Evolutionary conservation across 2,888 invertebrate genomes (phyloP).

Genomic region (Dioctria linearis): DNA sequence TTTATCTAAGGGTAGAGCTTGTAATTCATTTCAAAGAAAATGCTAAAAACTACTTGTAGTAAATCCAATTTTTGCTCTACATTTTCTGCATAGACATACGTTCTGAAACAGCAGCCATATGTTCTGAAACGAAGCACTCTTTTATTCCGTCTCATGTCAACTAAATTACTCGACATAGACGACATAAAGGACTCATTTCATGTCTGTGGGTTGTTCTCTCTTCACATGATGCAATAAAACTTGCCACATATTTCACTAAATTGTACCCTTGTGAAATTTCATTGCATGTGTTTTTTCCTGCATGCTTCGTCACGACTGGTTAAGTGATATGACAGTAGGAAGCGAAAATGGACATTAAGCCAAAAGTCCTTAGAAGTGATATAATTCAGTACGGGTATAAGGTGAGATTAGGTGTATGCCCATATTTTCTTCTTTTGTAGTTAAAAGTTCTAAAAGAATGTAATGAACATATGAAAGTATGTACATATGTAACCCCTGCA

Average conservation of each 20-base stretch:
- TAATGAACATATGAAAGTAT: too few species aligned
- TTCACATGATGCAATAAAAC: background rate
- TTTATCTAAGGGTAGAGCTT: background rate
- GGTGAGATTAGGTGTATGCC: too few species aligned
- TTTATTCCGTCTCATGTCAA: background rate
- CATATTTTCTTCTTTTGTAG: too few species aligned
- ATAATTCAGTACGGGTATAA: too few species aligned
- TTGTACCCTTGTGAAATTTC: background rate
- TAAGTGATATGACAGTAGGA: too few species aligned
- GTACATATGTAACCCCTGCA: too few species aligned
- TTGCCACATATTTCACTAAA: constrained; percentile 3
- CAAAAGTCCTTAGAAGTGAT: too few species aligned
- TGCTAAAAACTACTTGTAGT: background rate
- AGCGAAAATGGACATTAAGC: too few species aligned
- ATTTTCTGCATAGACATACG: background rate
- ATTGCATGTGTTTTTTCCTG: too few species aligned
- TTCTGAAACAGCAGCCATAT: background rate
- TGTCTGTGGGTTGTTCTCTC: background rate
- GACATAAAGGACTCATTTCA: background rate
- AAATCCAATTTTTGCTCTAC: background rate
- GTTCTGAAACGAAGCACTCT: background rate
- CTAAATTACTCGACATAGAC: background rate
- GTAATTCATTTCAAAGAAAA: background rate
- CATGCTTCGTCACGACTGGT: too few species aligned
- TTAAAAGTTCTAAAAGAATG: too few species aligned